Percentiles rank a stretch among this genome's conserved stretches.
Conservation (phyloP, 2,113 vertebrate genomes). For the Lagopus muta region DNA sequence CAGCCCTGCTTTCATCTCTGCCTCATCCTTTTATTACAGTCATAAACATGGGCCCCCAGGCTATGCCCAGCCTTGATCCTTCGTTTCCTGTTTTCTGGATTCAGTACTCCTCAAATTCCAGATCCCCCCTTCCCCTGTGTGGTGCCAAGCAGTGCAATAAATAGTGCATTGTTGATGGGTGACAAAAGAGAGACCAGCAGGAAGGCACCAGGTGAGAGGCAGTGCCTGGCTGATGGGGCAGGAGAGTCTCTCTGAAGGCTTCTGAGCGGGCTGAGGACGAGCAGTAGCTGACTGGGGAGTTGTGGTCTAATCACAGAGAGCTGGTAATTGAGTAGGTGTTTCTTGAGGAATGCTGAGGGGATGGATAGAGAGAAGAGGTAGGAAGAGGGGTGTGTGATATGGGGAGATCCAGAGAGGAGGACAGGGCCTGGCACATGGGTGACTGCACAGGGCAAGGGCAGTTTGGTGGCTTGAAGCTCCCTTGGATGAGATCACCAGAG, state of each 20-base stretch:
- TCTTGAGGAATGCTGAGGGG: not conserved
- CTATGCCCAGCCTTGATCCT: constrained; percentile 67
- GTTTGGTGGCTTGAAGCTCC: not conserved
- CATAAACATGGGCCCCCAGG: not conserved
- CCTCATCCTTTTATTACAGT: constrained; percentile 60
- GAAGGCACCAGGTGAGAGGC: not conserved
- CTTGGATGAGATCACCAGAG: not conserved
- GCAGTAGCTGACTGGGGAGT: not conserved
- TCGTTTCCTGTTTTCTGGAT: constrained; percentile 64
- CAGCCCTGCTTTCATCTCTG: constrained; percentile 37
- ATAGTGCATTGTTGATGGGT: not conserved
- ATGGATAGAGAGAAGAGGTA: not conserved
- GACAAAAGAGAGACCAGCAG: not conserved
- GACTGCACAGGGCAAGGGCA: not conserved
- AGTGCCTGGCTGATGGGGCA: rapidly evolving
- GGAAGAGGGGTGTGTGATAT: not conserved
- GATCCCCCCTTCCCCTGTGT: not conserved
- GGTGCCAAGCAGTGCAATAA: constrained; percentile 30
- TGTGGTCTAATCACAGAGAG: not conserved
- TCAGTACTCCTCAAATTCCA: constrained; percentile 38
- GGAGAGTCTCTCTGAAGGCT: not conserved
- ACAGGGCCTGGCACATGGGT: not conserved
- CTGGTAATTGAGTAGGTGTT: not conserved
- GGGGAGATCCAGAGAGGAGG: not conserved
- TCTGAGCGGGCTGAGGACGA: not conserved